phyloP scores from a whole-genome alignment of 2,797 vertebrate species.

The Pseudomugil gertrudae region DNA sequence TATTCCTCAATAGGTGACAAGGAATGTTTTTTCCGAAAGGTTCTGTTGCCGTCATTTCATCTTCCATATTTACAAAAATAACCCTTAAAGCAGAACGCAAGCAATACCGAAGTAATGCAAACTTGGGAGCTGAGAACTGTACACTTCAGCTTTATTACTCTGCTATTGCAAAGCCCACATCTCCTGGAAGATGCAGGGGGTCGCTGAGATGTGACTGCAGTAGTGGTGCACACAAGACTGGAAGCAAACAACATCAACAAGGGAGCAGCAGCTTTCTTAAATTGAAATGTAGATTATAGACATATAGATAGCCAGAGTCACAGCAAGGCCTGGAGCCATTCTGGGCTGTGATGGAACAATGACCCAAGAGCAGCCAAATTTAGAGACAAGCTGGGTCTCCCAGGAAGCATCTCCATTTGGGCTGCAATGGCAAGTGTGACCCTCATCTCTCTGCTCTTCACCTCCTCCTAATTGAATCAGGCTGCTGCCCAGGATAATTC shows the following conservation, averaged over 20 bases:
- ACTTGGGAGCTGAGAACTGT: not conserved
- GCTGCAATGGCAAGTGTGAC: slow-evolving; percentile 74
- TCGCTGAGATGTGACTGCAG: slow-evolving; percentile 14
- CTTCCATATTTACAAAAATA: slow-evolving; percentile 5
- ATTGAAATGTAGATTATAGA: slow-evolving; percentile 64
- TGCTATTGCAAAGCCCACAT: slow-evolving; percentile 10
- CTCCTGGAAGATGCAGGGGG: slow-evolving; percentile 33
- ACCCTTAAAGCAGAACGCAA: slow-evolving; percentile 9
- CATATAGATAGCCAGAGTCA: slow-evolving; percentile 51
- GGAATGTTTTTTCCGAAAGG: slow-evolving; percentile 21
- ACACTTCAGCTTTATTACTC: slow-evolving; percentile 18
- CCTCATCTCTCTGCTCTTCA: slow-evolving; percentile 79
- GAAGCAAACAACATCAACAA: slow-evolving; percentile 26
- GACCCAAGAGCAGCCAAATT: slow-evolving; percentile 79
- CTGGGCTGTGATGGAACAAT: slow-evolving; percentile 67
- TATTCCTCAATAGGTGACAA: slow-evolving; percentile 24
- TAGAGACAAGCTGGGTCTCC: slow-evolving; percentile 74
- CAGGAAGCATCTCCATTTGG: slow-evolving; percentile 76
- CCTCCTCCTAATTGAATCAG: slow-evolving; percentile 83
- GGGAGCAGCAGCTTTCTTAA: slow-evolving; percentile 37
- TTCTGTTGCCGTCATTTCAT: slow-evolving; percentile 15
- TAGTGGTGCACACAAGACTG: not conserved
- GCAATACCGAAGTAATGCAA: not conserved
- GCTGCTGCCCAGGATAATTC: slow-evolving; percentile 69
- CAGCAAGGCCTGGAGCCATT: slow-evolving; percentile 54